Conservation (phyloP, 1,140 invertebrate species). For the Hypothenemus hampei region DNA sequence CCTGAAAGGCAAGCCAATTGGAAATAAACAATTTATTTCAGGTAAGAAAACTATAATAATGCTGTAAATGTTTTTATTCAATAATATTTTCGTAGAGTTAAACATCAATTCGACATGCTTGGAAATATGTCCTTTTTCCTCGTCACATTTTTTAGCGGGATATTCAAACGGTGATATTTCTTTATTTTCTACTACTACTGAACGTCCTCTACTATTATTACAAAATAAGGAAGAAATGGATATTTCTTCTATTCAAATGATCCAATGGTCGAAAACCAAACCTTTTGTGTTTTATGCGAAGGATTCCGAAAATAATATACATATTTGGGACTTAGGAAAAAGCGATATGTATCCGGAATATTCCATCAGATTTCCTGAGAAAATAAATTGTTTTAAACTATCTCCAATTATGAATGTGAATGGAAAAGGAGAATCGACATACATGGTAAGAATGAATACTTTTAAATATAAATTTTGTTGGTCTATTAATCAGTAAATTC, state of each 20-base stretch:
- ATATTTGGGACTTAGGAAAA: constrained; percentile 41
- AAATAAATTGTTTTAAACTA: constrained; percentile 36
- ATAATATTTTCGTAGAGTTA: constrained; percentile 1
- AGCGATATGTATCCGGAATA: constrained; percentile 41
- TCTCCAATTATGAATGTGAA: constrained; percentile 26
- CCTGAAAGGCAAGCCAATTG: constrained; percentile 30
- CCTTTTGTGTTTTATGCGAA: constrained; percentile 42
- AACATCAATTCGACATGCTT: constrained; percentile 36
- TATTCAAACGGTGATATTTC: constrained; percentile 38
- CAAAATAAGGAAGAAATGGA: constrained; percentile 23
- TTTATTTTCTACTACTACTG: constrained; percentile 31
- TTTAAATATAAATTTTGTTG: not conserved
- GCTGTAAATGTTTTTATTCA: constrained; percentile 23
- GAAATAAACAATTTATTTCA: constrained; percentile 30
- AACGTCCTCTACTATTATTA: constrained; percentile 38
- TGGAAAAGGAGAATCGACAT: constrained; percentile 28
- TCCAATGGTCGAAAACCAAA: constrained; percentile 42
- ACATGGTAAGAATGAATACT: constrained; percentile 37
- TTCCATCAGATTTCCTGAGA: constrained; percentile 36
- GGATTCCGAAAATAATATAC: constrained; percentile 35
- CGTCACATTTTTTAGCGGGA: constrained; percentile 37
- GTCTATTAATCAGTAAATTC: not conserved
- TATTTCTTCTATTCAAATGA: constrained; percentile 26
- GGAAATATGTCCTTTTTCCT: constrained; percentile 39
- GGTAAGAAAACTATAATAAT: constrained; percentile 23